Base-by-base conservation (phyloP, 2,888 invertebrate species). In the Himalopsyche anomala region DNA sequence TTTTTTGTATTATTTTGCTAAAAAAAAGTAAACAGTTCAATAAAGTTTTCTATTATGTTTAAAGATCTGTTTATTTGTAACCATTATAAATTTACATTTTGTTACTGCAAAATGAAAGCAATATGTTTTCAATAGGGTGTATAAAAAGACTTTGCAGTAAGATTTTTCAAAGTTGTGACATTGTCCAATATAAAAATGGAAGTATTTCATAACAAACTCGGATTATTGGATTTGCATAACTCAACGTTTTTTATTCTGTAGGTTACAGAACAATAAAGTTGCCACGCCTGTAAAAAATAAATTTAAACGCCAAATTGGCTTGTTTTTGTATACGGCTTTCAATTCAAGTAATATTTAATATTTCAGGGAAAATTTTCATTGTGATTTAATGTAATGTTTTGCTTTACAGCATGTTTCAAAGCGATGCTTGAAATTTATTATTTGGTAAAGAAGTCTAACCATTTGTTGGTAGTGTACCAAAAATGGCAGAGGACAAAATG, bases 201-300 rank as follows among this genome's bases (percentile, higher is more conserved):
- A 74, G 74, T 38, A 38, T 74, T 74, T 62, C 74, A 19, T 74
- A 74, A 74, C 36, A 74, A 74, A 74, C 8, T 5, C 12, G 36
- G 74, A 74, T 74, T 74, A 74, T 74, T 74, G 74, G 74, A 74
- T 74, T 74, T 74, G 74, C 74, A 74, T 74, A 74, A 74, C 36
- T 74, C 74, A 74, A 11, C 19, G 74, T 9, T 36, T 74, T 74
- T 74, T 74, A 74, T 74, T 74, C 74, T 36, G 74, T 36, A 38
- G 38, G 74, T 74, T 36, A 74, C 19, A 74, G 36, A 38, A 74
- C 28, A 74, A 74, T 74, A 74, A 74, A 36, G 28, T 74, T 74
- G 74, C 12, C 74, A 74, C 74, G 28, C 74, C 74, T 74, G 74
- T 12, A 74, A 74, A 74, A 74, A 74, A 38, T 74, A 36, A 74